phyloP scores from a whole-genome alignment of 2,797 vertebrate genomes.

The Anguilla marmorata region DNA sequence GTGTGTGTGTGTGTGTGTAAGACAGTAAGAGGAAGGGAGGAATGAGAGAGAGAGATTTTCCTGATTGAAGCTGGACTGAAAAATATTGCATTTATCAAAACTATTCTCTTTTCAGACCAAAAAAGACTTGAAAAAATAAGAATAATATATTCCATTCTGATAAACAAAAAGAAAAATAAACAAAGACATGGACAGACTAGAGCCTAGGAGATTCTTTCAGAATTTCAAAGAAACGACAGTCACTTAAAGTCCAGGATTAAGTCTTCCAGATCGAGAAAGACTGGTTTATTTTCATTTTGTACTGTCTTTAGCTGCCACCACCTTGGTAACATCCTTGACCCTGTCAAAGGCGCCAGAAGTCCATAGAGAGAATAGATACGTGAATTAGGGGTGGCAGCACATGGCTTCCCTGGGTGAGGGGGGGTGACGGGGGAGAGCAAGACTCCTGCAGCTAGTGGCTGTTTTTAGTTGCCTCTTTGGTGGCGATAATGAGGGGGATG shows the following conservation, averaged over 20 bases:
- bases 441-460: conserved; percentile 74
- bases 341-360: background rate
- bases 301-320: background rate
- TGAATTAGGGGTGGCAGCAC: too few species aligned
- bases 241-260: background rate
- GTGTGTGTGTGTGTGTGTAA: background rate
- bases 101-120: conserved; percentile 7
- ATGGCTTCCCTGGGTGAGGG: conserved; percentile 28
- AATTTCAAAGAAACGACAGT: background rate
- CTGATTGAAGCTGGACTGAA: conserved; percentile 6
- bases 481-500: conserved; percentile 90
- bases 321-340: background rate
- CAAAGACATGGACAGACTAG: background rate
- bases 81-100: background rate
- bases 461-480: conserved; percentile 92
- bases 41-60: background rate
- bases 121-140: background rate
- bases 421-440: background rate
- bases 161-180: background rate
- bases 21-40: background rate
- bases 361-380: background rate
- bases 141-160: background rate
- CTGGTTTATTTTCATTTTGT: background rate
- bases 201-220: background rate
- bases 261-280: background rate